Conservation (phyloP, 1,140 invertebrate species). For the Holcopasites calliopsidis region DNA sequence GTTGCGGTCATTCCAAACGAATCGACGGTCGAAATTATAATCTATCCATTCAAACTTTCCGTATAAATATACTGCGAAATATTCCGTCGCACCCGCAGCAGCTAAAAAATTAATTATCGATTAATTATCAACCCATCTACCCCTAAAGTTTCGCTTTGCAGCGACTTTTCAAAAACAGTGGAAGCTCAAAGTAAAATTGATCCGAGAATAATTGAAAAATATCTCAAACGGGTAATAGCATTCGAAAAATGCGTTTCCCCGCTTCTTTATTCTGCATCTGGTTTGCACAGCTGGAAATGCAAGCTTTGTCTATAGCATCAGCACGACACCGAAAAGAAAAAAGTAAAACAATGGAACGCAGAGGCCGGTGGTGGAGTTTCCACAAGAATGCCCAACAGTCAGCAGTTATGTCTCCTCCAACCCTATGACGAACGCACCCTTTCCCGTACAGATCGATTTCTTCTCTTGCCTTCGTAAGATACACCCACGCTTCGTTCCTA, state of each 20-base stretch:
- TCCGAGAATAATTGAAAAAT: too few relatives aligned
- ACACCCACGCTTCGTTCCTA: too few relatives aligned
- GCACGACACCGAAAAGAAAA: not conserved
- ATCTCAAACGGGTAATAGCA: not conserved
- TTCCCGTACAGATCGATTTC: not conserved
- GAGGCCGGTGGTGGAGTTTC: not conserved
- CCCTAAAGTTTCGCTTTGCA: not conserved
- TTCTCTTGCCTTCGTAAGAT: not conserved
- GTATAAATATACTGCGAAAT: too few relatives aligned
- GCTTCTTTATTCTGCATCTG: not conserved
- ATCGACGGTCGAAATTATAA: too few relatives aligned
- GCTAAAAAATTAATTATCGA: too few relatives aligned
- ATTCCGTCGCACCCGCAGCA: too few relatives aligned
- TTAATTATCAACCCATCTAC: too few relatives aligned
- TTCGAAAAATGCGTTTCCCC: not conserved
- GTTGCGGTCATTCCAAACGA: too few relatives aligned
- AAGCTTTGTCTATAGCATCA: not conserved
- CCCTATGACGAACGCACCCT: not conserved
- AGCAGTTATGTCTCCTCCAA: not conserved
- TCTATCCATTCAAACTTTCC: too few relatives aligned
- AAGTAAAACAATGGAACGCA: not conserved
- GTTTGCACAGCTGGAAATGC: slow-evolving; percentile 19
- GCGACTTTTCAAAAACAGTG: not conserved
- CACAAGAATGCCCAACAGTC: not conserved
- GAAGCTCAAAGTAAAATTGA: not conserved